A percentile compares a stretch with the other conserved stretches of the same genome.
These are phyloP conservation scores for Megalopta genalis DNA, from an alignment of 1,140 invertebrate genomes.

Conservation along the genomic window DNA sequence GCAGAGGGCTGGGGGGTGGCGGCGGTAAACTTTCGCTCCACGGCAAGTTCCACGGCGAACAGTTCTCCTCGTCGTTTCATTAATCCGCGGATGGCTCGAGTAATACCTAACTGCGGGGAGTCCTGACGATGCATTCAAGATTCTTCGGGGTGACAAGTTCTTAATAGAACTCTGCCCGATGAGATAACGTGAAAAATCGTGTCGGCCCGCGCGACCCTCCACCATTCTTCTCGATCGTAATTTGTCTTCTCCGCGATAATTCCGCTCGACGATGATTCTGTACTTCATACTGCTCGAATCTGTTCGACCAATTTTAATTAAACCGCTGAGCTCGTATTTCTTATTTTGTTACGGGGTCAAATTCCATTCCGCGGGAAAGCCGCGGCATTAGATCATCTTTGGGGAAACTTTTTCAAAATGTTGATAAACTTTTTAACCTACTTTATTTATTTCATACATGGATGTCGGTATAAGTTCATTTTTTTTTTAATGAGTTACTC, in stretches of 20 bases:
- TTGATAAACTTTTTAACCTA: too few relatives aligned
- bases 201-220: neutral
- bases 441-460: too few relatives aligned
- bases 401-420: too few relatives aligned
- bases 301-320: too few relatives aligned
- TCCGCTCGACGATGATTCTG: neutral
- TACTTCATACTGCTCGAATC: too few relatives aligned
- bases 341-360: too few relatives aligned
- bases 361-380: too few relatives aligned
- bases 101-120: slow-evolving; percentile 5
- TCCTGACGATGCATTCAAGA: slow-evolving; percentile 5
- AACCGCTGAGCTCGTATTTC: too few relatives aligned
- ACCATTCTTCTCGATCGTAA: neutral
- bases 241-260: neutral
- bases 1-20: too few relatives aligned
- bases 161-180: neutral
- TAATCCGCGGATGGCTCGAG: neutral
- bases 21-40: neutral
- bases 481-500: too few relatives aligned
- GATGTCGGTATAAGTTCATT: too few relatives aligned
- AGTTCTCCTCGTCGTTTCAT: slow-evolving; percentile 1
- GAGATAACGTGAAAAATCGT: slow-evolving; percentile 6
- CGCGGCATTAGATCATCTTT: too few relatives aligned
- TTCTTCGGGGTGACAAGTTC: slow-evolving; percentile 1
- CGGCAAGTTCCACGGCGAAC: neutral